Evolutionary conservation across 2,888 invertebrate genomes (phyloP).

Genomic region (Protophormia terraenovae): DNA sequence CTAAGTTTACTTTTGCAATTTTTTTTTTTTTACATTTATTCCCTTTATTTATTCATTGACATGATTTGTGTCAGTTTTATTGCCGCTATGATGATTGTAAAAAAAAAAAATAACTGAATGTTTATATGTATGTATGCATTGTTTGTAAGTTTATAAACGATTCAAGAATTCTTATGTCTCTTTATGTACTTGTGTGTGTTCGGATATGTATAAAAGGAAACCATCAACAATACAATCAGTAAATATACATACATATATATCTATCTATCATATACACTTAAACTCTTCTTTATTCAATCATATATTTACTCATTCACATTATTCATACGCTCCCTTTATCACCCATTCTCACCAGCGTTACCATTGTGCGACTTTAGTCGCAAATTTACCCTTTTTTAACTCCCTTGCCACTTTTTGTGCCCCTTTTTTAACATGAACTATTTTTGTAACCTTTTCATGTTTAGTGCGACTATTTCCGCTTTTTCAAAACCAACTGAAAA

Average conservation of each 20-base stretch:
- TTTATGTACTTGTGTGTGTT: neutral
- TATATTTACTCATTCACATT: neutral
- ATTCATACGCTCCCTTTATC: neutral
- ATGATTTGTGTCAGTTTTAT: constrained; percentile 65
- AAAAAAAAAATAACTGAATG: neutral
- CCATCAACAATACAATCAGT: constrained; percentile 49
- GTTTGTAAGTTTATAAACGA: neutral
- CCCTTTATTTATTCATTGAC: constrained; percentile 43
- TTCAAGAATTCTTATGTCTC: neutral
- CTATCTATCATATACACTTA: too few species aligned
- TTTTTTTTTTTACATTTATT: constrained; percentile 6
- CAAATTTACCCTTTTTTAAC: too few species aligned
- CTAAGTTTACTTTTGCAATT: neutral
- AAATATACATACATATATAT: too few species aligned
- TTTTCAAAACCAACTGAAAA: too few species aligned
- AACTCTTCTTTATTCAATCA: constrained; percentile 4
- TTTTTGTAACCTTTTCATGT: too few species aligned
- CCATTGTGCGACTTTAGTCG: too few species aligned
- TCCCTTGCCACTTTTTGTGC: too few species aligned
- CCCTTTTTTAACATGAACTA: too few species aligned
- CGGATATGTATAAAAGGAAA: constrained; percentile 18
- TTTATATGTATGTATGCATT: neutral
- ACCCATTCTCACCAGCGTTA: too few species aligned
- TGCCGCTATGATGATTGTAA: constrained; percentile 43
- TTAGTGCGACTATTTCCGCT: too few species aligned